phyloP scores from a whole-genome alignment of 2,797 vertebrate species.

The Lacerta viridis region DNA sequence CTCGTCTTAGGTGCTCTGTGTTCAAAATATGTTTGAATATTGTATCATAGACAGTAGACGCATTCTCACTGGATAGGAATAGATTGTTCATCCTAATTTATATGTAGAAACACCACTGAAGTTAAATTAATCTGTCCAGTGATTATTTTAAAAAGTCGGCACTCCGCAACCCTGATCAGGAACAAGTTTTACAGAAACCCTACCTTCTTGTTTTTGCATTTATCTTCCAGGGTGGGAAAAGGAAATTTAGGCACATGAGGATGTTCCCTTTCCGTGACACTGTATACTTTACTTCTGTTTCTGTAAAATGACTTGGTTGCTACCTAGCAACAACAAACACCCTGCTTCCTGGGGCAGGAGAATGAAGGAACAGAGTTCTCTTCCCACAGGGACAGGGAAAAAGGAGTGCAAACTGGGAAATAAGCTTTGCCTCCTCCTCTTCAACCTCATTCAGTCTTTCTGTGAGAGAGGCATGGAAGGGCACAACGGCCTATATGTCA shows the following conservation, averaged over 20 bases:
- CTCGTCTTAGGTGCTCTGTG: background rate
- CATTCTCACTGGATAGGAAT: background rate
- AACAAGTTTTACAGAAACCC: background rate
- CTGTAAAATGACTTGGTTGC: background rate
- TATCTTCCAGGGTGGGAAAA: background rate
- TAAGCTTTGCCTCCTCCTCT: background rate
- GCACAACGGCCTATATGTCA: background rate
- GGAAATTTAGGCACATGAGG: background rate
- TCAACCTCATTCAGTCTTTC: background rate
- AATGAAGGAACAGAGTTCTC: background rate
- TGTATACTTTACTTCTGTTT: background rate
- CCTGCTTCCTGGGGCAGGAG: too few species aligned
- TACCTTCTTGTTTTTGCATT: background rate
- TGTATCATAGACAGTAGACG: background rate
- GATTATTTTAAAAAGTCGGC: background rate
- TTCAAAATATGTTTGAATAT: constrained; percentile 2
- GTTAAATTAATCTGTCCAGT: constrained; percentile 40
- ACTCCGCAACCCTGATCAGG: background rate
- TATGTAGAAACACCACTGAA: constrained; percentile 19
- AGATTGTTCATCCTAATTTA: background rate
- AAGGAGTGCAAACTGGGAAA: background rate
- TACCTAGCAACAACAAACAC: background rate
- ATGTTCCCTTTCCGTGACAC: background rate
- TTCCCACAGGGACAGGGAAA: background rate
- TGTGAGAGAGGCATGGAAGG: background rate